These are phyloP conservation scores for Resseliella maxima DNA, from an alignment of 2,888 invertebrate genomes.

Conservation along the genomic window DNA sequence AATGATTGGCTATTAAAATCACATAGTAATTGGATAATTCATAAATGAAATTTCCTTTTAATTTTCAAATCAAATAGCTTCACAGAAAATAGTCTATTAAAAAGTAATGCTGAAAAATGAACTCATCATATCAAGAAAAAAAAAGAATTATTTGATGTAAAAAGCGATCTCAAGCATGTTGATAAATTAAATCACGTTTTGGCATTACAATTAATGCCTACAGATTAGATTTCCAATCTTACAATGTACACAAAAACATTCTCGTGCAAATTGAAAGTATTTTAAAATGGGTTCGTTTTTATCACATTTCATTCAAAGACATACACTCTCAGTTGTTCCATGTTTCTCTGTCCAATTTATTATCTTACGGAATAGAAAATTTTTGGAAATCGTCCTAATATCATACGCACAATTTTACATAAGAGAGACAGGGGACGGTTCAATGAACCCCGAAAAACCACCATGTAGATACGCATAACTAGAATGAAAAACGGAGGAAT, in stretches of 20 bases:
- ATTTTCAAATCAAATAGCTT: no score
- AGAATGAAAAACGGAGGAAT: not conserved
- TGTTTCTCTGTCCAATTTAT: no score
- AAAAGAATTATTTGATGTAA: not conserved
- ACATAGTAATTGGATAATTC: no score
- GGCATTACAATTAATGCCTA: not conserved
- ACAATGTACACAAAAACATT: not conserved
- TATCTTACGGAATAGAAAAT: not conserved
- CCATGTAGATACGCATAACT: not conserved
- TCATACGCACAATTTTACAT: not conserved
- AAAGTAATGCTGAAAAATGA: not conserved
- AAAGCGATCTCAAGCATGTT: not conserved
- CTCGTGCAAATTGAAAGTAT: not conserved
- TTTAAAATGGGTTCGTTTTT: not conserved
- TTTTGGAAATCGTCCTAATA: not conserved
- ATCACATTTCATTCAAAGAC: not conserved
- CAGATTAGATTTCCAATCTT: not conserved
- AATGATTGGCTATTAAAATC: no score
- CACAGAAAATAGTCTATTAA: no score
- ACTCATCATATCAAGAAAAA: not conserved
- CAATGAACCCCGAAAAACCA: conserved; percentile 23
- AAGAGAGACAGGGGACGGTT: not conserved
- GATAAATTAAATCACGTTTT: conserved; percentile 30
- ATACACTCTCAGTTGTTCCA: no score
- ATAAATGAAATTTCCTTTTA: no score